Base-by-base conservation (phyloP, 2,888 invertebrate genomes). In the Pilophorus perplexus region DNA sequence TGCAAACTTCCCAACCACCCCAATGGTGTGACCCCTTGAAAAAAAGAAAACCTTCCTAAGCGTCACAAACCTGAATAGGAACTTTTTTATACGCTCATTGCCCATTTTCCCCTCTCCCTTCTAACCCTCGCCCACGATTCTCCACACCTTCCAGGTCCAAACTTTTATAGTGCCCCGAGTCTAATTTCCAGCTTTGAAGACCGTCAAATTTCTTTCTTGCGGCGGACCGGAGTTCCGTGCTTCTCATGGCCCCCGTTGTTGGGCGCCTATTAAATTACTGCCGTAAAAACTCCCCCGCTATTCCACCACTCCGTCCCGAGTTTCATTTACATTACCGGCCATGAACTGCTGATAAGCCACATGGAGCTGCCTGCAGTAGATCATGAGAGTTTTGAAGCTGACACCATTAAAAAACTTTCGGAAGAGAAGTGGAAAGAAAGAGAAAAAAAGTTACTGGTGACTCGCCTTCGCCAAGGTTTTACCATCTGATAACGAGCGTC, bases 301-400 rank as follows among this genome's bases (percentile, higher is more conserved):
- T 16, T 44, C 28, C 16, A 10, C 20, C 33, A 38, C 38, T 6
- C 14, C 6, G 5, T 14, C 46, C 22, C 23, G 42, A 42, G 59
- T 59, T 59, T 59, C 59, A 59, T 59, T 59, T 59, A 42, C 59
- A 59, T 59, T 42, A 42, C 52, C 52, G 52, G 28, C 59, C 59
- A 59, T 59, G 59, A 59, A 59, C 40, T 59, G 59, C 59, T 59
- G 59, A 59, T 59, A 59, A 59, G 59, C 59, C 59, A 42, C 59
- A 59, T 59, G 59, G 40, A 59, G 25, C 38, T 18, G 42, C 42
- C 14, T 14, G 59, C 59, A 27, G 59, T 59, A 59, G 59, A 59
- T 59, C 59, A 59, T 59, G 59, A 59, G 40, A 40, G 18, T 59
- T 59, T 59, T 38, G 18, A 23, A 59, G 59, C 59, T 59, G 59